Conservation (phyloP, 1,140 invertebrate species). For the Apis dorsata region DNA sequence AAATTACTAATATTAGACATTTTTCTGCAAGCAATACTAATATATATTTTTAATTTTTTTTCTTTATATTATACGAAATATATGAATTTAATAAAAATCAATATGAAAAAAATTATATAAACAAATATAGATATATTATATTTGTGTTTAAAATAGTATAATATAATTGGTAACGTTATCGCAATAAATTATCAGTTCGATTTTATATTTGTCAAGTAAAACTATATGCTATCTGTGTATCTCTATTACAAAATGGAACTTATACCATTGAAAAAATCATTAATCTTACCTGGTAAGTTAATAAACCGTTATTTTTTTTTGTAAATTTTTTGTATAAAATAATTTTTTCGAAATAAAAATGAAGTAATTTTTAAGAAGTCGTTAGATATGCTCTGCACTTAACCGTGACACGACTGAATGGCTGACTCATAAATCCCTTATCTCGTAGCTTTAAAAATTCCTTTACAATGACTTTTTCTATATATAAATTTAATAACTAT, state of each 20-base stretch:
- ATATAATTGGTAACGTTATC: slow-evolving; percentile 9
- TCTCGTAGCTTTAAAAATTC: slow-evolving; percentile 42
- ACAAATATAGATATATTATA: background rate
- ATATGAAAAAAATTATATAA: background rate
- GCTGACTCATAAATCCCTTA: slow-evolving; percentile 52
- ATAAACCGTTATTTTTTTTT: background rate
- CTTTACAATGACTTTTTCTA: slow-evolving; percentile 43
- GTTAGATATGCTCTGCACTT: background rate
- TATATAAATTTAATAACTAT: background rate
- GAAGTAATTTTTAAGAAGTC: background rate
- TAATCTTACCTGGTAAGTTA: slow-evolving; percentile 48
- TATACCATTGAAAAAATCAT: slow-evolving; percentile 30
- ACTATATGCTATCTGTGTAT: slow-evolving; percentile 3
- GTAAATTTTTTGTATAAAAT: background rate
- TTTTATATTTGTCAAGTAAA: slow-evolving; percentile 21
- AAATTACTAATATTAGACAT: slow-evolving; percentile 77
- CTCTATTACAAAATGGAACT: slow-evolving; percentile 44
- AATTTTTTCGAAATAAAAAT: background rate
- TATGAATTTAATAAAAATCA: background rate
- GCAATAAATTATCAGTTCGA: slow-evolving; percentile 26
- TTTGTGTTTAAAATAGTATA: background rate
- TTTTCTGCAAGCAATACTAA: slow-evolving; percentile 35
- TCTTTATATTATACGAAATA: background rate
- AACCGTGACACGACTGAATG: slow-evolving; percentile 15
- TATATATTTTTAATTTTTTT: slow-evolving; percentile 3